Conservation (phyloP, 2,888 invertebrate genomes). For the Lithophane ornitopus region DNA sequence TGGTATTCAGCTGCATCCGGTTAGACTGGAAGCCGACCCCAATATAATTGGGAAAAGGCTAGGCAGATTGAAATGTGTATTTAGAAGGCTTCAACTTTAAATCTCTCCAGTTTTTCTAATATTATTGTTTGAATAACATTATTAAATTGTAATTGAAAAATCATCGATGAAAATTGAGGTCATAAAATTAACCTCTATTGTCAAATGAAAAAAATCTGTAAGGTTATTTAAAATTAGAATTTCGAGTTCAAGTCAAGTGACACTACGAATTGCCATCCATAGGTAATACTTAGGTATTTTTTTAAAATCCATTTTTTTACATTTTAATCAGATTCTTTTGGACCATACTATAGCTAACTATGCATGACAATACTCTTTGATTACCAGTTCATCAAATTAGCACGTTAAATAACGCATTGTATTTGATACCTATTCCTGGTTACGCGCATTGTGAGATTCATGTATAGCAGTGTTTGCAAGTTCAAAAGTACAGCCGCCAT, state of each 20-base stretch:
- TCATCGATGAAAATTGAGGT: background rate
- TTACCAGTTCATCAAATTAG: background rate
- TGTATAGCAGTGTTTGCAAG: background rate
- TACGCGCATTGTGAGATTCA: background rate
- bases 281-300: background rate
- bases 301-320: background rate
- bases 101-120: background rate
- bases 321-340: too few species aligned
- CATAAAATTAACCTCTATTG: background rate
- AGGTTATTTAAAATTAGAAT: background rate
- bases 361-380: background rate
- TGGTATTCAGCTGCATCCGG: too few species aligned
- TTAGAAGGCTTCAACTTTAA: background rate
- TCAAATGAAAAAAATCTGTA: background rate
- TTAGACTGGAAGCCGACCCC: too few species aligned
- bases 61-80: too few species aligned
- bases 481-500: background rate
- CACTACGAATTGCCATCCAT: background rate
- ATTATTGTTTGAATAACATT: background rate
- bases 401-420: background rate
- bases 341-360: too few species aligned
- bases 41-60: too few species aligned
- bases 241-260: too few species aligned
- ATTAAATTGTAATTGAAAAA: background rate
- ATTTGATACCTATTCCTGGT: background rate